phyloP scores from a whole-genome alignment of 2,797 vertebrate species.

The Bovichtus diacanthus region DNA sequence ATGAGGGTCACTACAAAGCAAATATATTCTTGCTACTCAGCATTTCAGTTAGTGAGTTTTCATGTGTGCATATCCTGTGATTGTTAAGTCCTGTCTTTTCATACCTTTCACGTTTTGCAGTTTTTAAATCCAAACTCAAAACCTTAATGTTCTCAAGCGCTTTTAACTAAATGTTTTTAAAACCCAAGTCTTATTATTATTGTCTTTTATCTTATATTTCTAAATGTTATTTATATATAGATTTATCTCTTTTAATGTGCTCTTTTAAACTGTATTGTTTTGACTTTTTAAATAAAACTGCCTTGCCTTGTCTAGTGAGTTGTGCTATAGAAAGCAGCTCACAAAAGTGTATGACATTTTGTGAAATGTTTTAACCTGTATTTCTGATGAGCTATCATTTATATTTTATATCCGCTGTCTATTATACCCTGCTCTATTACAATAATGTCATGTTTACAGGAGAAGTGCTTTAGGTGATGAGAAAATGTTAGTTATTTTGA shows the following conservation, averaged over 20 bases:
- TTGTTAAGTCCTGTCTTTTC: slow-evolving; percentile 16
- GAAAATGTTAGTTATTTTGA: not conserved
- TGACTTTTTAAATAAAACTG: no score
- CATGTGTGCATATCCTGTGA: slow-evolving; percentile 42
- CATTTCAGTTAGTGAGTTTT: slow-evolving; percentile 33
- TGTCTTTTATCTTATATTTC: no score
- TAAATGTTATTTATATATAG: no score
- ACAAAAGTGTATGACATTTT: not conserved
- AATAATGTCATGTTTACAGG: not conserved
- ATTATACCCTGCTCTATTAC: not conserved
- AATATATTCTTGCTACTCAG: slow-evolving; percentile 41
- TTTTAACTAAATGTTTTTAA: no score
- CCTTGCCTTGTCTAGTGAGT: no score
- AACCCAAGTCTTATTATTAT: no score
- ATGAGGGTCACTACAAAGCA: not conserved
- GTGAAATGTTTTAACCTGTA: not conserved
- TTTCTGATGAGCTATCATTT: not conserved
- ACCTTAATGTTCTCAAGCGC: no score
- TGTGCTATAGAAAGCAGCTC: not conserved
- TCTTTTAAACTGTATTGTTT: no score
- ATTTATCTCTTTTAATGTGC: no score
- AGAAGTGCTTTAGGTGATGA: not conserved
- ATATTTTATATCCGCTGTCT: not conserved
- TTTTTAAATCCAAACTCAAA: no score
- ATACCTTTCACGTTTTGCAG: no score